phyloP scores from a whole-genome alignment of 2,888 invertebrate genomes.

The Galerucella nymphaeae region DNA sequence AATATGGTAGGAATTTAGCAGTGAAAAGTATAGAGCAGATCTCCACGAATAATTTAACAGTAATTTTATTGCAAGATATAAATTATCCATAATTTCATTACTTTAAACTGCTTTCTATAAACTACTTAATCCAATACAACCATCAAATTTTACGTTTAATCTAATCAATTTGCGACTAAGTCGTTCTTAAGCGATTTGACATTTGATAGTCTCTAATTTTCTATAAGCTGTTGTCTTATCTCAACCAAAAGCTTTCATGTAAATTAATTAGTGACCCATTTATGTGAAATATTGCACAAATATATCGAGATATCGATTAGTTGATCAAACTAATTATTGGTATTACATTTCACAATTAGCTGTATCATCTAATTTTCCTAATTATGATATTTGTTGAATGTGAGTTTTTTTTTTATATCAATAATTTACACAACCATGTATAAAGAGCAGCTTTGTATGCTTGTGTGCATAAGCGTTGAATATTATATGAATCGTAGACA shows the following conservation, averaged over 20 bases:
- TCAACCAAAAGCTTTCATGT: not conserved
- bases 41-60: not conserved
- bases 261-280: conserved; percentile 3
- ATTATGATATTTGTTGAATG: too few species aligned
- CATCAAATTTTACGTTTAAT: not conserved
- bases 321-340: not conserved
- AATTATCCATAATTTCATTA: not conserved
- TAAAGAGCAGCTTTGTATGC: too few species aligned
- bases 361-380: too few species aligned
- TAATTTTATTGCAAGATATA: not conserved
- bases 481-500: too few species aligned
- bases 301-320: not conserved
- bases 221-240: not conserved
- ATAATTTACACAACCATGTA: too few species aligned
- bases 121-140: not conserved
- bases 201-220: conserved; percentile 6
- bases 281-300: not conserved
- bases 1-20: too few species aligned
- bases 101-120: not conserved
- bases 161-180: not conserved
- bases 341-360: not conserved
- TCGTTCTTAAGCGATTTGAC: not conserved
- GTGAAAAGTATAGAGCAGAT: too few species aligned
- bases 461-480: too few species aligned
- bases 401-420: too few species aligned